Evolutionary conservation across 37 sponge, comb jelly and placozoan genomes (phyloP).

Genomic region (Ianthella basta): DNA sequence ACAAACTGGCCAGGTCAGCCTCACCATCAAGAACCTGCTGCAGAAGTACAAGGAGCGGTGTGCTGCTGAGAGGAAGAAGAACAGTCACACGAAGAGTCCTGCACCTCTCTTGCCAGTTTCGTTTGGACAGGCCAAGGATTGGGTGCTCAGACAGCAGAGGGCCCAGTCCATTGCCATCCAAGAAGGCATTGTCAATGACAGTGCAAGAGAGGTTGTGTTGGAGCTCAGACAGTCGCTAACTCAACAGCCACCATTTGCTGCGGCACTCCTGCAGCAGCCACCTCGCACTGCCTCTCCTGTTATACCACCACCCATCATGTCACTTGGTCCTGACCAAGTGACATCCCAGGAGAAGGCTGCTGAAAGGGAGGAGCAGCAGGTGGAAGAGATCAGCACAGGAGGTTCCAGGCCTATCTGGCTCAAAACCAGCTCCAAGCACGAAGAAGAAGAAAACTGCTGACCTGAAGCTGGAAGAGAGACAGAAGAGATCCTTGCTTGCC

Average conservation of each 20-base stretch:
- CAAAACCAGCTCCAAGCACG: not conserved
- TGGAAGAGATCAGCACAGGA: too few relatives aligned
- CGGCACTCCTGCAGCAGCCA: constrained; percentile 53
- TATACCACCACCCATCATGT: constrained; percentile 41
- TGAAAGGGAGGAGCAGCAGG: constrained; percentile 36
- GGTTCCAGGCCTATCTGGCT: too few relatives aligned
- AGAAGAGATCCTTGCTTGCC: constrained; percentile 29
- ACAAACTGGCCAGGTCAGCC: not conserved
- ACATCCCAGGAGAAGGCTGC: constrained; percentile 46
- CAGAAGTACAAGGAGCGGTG: constrained; percentile 32
- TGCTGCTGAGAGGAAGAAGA: constrained; percentile 1
- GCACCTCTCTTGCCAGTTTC: constrained; percentile 50
- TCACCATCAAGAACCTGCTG: not conserved
- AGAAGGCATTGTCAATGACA: constrained; percentile 31
- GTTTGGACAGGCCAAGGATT: constrained; percentile 56
- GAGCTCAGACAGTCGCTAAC: constrained; percentile 49
- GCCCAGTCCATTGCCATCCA: constrained; percentile 36
- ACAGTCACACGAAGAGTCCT: not conserved
- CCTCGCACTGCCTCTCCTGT: constrained; percentile 50
- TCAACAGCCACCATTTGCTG: constrained; percentile 46
- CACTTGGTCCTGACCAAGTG: constrained; percentile 53
- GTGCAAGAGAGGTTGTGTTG: constrained; percentile 32
- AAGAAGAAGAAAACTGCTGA: constrained; percentile 38
- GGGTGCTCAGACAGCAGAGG: constrained; percentile 54
- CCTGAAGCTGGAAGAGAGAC: constrained; percentile 52